phyloP scores from a whole-genome alignment of 1,140 invertebrate genomes.

The Mesaphorura yosii region DNA sequence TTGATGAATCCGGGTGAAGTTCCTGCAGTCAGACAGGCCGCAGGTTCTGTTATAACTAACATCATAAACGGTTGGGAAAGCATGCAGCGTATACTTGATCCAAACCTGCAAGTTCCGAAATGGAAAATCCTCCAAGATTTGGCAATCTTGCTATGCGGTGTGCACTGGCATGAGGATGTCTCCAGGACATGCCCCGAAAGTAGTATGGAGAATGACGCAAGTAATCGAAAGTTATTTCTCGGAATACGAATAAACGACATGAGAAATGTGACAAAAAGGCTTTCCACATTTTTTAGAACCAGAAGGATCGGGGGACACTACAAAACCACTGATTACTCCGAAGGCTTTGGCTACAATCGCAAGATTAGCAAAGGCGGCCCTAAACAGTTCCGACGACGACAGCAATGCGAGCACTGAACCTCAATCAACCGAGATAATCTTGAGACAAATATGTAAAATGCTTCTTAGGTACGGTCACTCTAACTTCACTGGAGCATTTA shows the following conservation, averaged over 20 bases:
- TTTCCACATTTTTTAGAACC: not conserved
- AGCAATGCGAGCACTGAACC: no score
- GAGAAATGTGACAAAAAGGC: not conserved
- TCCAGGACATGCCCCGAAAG: not conserved
- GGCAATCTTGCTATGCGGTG: constrained; percentile 2
- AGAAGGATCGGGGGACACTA: not conserved
- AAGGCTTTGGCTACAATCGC: no score
- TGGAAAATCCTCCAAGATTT: constrained; percentile 14
- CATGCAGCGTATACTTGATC: not conserved
- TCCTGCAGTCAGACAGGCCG: constrained; percentile 19
- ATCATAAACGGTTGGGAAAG: constrained; percentile 10
- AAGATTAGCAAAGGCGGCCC: no score
- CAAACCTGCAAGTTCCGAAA: not conserved
- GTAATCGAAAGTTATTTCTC: not conserved
- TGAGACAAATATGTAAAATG: not conserved
- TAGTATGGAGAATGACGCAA: not conserved
- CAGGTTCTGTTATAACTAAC: constrained; percentile 10
- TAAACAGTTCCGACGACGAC: no score
- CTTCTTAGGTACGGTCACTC: not conserved
- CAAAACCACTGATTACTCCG: not conserved
- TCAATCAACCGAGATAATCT: not conserved
- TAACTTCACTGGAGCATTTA: not conserved
- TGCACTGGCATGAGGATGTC: constrained; percentile 16
- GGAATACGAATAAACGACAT: not conserved
- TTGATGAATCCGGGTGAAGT: constrained; percentile 7